phyloP scores from a whole-genome alignment of 1,140 invertebrate species.

The Sipha flava region DNA sequence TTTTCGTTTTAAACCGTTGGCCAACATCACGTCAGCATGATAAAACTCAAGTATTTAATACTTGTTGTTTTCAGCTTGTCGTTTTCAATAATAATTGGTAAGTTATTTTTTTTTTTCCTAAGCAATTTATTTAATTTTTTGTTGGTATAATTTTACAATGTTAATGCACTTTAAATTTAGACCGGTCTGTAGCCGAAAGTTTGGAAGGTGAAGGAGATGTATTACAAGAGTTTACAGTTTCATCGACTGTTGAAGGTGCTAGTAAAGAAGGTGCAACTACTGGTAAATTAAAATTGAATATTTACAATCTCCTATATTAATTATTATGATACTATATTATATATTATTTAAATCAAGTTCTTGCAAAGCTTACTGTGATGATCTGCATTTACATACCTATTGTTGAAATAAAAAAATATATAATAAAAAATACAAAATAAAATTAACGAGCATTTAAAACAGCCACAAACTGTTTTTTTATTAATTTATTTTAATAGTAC shows the following conservation, averaged over 20 bases:
- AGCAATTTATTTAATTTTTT: neutral
- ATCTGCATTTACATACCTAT: no score
- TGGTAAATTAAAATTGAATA: neutral
- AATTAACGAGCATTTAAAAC: no score
- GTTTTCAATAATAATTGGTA: neutral
- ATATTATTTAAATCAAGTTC: neutral
- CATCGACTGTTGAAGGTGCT: neutral
- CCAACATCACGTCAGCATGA: neutral
- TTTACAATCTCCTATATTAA: neutral
- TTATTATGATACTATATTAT: neutral
- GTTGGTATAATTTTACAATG: no score
- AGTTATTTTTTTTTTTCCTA: neutral
- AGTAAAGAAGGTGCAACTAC: conserved; percentile 16
- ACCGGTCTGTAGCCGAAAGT: neutral
- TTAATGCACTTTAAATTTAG: no score
- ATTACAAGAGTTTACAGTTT: neutral
- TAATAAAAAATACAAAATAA: no score
- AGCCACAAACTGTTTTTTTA: no score
- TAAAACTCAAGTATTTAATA: neutral
- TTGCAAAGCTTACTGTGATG: no score
- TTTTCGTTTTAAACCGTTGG: neutral
- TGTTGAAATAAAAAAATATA: no score
- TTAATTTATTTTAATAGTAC: no score
- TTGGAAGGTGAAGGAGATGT: neutral
- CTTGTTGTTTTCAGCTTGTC: neutral